A percentile compares a stretch with the other conserved stretches of the same genome.
Conservation (phyloP, 2,797 vertebrate species). For the Sciaenops ocellatus region DNA sequence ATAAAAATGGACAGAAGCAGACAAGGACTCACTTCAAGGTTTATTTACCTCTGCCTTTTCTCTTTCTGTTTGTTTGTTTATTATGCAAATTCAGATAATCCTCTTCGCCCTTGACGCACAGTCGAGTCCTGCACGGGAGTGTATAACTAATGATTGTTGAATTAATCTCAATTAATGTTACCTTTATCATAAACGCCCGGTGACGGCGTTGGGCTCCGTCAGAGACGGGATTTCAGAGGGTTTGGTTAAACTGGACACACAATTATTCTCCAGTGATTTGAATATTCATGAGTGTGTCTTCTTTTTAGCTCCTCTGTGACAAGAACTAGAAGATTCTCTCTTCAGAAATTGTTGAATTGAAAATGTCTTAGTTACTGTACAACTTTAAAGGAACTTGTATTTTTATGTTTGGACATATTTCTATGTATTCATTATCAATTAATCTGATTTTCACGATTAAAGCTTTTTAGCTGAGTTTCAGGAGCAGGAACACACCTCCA, state of each 20-base stretch:
- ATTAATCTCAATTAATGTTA: conserved; percentile 72
- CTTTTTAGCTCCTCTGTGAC: too few species aligned
- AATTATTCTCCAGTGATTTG: background rate
- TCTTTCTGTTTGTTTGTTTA: conserved; percentile 72
- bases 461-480: too few species aligned
- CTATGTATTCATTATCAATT: too few species aligned
- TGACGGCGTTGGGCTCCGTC: background rate
- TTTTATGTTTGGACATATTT: background rate
- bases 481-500: too few species aligned
- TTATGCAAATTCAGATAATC: conserved; percentile 82
- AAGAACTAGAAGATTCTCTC: background rate
- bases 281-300: background rate
- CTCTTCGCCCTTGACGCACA: conserved; percentile 75
- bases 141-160: conserved; percentile 59
- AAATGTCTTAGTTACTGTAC: background rate
- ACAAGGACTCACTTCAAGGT: conserved; percentile 83
- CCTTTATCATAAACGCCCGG: conserved; percentile 39
- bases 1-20: conserved; percentile 85
- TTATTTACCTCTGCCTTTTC: conserved; percentile 77
- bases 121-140: conserved; percentile 49
- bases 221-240: background rate
- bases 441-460: too few species aligned
- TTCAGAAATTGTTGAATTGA: background rate
- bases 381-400: background rate
- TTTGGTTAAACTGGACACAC: background rate